Evolutionary conservation across 1,140 invertebrate genomes (phyloP), one percentile per base, ranked within the genome.

Genomic region (Pinna nobilis): DNA sequence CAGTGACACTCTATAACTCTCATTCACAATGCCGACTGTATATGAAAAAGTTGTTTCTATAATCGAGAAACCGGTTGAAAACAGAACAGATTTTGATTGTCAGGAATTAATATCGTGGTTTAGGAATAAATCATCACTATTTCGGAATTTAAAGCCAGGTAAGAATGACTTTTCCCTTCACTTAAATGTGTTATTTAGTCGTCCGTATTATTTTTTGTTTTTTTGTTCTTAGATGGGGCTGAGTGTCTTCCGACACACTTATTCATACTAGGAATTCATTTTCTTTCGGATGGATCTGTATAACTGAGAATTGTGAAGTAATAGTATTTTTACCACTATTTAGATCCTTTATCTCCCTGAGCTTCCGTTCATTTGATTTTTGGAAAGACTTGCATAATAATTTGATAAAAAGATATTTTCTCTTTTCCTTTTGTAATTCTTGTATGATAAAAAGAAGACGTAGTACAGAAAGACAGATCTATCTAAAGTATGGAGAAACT

Each of bases 91-190:
- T 28, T 77, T 78, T 50, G 82, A 84, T 37, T 81, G 82, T 63
- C 69, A 78, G 39, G 77, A 82, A 28, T 51, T 84, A 1, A 68
- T 84, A 11, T 68, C 81, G 3, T 86, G 84, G 84, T 83, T 86
- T 61, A 44, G 76, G 53, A 86, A 84, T 51, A 84, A 86, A 61
- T 80, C 79, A 0, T 68, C 73, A 15, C 65, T 86, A 1, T 84
- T 86, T 44, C 41, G 63, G 15, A 67, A 73, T 15, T 50, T 86
- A 0, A 82, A 86, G 47, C 64, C 69, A 68, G 84, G 81, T 84
- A 83, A 76, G 61, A n/a, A 9, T 55, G 4, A 18, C 20, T 7
- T 23, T 33, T 47, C 25, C 32, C 25, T 61, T 20, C 32, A 32
- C 33, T 15, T 33, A 4, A 9, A 3, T 33, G n/a, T 47, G 9